A percentile compares a stretch with the other conserved stretches of the same genome.
Evolutionary conservation across 2,797 vertebrate genomes (phyloP).

Genomic region (Pempheris klunzingeri): DNA sequence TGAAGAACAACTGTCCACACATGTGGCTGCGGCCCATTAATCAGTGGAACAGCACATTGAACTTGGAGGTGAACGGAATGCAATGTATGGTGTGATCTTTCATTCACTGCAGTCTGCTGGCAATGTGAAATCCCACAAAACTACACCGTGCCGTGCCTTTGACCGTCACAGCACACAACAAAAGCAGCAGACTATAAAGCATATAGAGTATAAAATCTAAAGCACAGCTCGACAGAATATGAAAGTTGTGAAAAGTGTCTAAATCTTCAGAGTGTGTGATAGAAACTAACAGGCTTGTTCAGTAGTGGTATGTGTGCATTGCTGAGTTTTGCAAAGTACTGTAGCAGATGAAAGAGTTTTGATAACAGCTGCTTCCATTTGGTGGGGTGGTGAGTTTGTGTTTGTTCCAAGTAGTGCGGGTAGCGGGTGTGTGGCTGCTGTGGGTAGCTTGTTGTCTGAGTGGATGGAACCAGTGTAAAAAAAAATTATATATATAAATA

Average conservation of each 20-base stretch:
- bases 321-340: slow-evolving; percentile 54
- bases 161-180: slow-evolving; percentile 21
- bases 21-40: slow-evolving; percentile 58
- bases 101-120: slow-evolving; percentile 12
- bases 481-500: not conserved
- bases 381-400: slow-evolving; percentile 70
- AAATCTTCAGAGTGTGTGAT: slow-evolving; percentile 34
- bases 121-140: slow-evolving; percentile 25
- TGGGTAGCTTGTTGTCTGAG: slow-evolving; percentile 54
- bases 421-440: slow-evolving; percentile 48
- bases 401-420: slow-evolving; percentile 57
- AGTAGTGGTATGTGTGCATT: slow-evolving; percentile 41
- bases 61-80: slow-evolving; percentile 42
- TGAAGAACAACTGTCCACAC: slow-evolving; percentile 80
- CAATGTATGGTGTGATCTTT: slow-evolving; percentile 22
- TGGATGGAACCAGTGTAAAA: slow-evolving; percentile 28
- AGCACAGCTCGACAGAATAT: slow-evolving; percentile 40
- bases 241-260: slow-evolving; percentile 30
- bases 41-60: slow-evolving; percentile 40
- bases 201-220: slow-evolving; percentile 36
- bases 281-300: slow-evolving; percentile 47
- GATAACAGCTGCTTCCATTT: slow-evolving; percentile 79
- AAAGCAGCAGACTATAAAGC: slow-evolving; percentile 29
- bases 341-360: slow-evolving; percentile 74
- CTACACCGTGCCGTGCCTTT: not conserved